A percentile compares a stretch with the other conserved stretches of the same genome.
These are phyloP conservation scores for Bujurquina vittata DNA, from an alignment of 2,113 vertebrate genomes.

Conservation along the genomic window DNA sequence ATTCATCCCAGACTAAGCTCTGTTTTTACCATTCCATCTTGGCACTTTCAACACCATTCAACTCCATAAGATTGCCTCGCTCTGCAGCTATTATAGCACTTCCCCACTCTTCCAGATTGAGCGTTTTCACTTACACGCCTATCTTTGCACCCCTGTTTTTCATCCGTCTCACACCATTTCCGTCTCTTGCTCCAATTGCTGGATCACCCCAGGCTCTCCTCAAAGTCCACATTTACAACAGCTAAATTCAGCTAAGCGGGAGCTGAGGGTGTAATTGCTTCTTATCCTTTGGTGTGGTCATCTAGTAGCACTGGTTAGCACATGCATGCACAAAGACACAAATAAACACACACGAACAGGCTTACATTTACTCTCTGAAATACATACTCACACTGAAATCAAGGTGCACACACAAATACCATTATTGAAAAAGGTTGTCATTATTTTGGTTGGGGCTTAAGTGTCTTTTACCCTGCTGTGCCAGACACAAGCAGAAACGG, in stretches of 20 bases:
- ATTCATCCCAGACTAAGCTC: conserved; percentile 38
- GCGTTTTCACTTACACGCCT: conserved; percentile 62
- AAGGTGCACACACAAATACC: conserved; percentile 20
- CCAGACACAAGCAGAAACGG: conserved; percentile 21
- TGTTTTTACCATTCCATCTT: conserved; percentile 47
- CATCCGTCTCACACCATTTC: conserved; percentile 58
- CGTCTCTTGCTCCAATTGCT: conserved; percentile 51
- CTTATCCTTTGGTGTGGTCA: conserved; percentile 59
- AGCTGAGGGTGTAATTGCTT: conserved; percentile 66
- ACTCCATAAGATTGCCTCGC: conserved; percentile 50
- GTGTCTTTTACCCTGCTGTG: conserved; percentile 45
- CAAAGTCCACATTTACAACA: conserved; percentile 59
- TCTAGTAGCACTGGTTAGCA: conserved; percentile 51
- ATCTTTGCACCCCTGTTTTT: conserved; percentile 59
- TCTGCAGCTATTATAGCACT: conserved; percentile 59
- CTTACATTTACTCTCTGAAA: conserved; percentile 5
- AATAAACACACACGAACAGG: neutral
- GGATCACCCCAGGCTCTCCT: conserved; percentile 60
- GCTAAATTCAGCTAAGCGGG: conserved; percentile 58
- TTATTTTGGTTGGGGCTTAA: conserved; percentile 53
- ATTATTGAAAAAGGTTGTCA: conserved; percentile 47
- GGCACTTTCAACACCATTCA: conserved; percentile 53
- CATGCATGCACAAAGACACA: conserved; percentile 35
- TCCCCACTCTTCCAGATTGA: conserved; percentile 66
- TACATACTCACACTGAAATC: conserved; percentile 1